Evolutionary conservation across 35 echinoderm and acorn worm species (phyloP), one percentile per base, ranked within the genome.

Genomic region (Holothuria glaberrima): DNA sequence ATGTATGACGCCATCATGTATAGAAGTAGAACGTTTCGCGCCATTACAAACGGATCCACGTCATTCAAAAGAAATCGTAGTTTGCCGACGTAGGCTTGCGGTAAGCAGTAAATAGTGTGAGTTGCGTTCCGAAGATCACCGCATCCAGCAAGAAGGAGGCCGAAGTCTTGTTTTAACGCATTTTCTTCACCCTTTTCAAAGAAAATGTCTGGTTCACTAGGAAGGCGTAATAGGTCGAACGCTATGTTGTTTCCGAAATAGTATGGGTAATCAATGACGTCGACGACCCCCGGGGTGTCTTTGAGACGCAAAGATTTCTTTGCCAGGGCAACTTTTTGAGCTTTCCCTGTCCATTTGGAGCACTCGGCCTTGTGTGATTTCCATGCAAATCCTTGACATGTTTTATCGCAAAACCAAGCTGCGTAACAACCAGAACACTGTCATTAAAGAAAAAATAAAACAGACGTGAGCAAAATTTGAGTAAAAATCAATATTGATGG

Each of bases 221-320:
- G 27, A 58, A 95, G 86, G 6, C 88, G 85, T n/a, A 95, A 64
- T 19, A 95, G 79, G 46, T 95, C 94, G 16, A 30, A 36, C 21
- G 94, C 94, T 17, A 91, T 66, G 14, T 75, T 89, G 54, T 92
- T 89, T 17, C 94, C 87, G 46, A 91, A 92, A 52, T 95, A 95
- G 34, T 32, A 85, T 0, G 85, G 74, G 13, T 12, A 48, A 56
- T 91, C 73, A 19, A 58, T 20, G 21, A 50, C 9, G 13, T 54
- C 50, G 50, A 54, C 31, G 5, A 6, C 5, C 3, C 7, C 3
- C 9, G 29, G 19, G 65, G 44, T 50, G 28, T 48, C 19, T 16
- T 12, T 17, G n/a, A 64, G 32, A 22, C 2, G 80, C 10, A 34
- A 18, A 2, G 0, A 19, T 33, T 36, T 44, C 24, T 36, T 14